Base-by-base conservation (phyloP, 2,113 vertebrate genomes). In the Lepus americanus region DNA sequence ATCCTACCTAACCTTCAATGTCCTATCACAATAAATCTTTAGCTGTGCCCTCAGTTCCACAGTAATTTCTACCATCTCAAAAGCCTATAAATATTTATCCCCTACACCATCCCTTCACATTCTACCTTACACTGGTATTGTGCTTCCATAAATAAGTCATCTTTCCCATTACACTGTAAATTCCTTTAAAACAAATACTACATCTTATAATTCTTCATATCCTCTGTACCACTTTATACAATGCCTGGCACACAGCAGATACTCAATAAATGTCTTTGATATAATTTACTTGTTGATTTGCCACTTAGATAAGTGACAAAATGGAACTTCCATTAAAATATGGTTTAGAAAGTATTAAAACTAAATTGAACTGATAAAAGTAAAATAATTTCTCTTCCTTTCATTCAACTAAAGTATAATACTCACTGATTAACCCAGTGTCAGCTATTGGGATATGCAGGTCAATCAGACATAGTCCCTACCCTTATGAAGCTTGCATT, bases 211-310 rank as follows among this genome's bases (percentile, higher is more conserved):
- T 78, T 84, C 61, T 74, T 76, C 14, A 63, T 83, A 88, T 63
- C 33, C 49, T 84, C 72, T 93, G 64, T 3, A 84, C 29, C n/a
- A 64, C 36, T 66, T 87, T 74, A 70, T 59, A 84, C 14, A 84
- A 90, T 83, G 59, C 23, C 64, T 96, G 86, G 77, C 59, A 95
- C 39, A 96, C 23, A 92, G 78, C 9, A 94, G 63, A 92, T 89
- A 69, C 44, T 94, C 81, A 94, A 76, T 69, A 94, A 92, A 95
- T 73, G 64, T 66, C 36, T 85, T 66, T 77, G 29, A 81, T 85
- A 44, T 23, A 39, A 36, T 76, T 91, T 85, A 88, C 66, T 64
- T 81, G 61, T 94, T 94, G 19, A 80, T 80, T 92, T 95, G 44
- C 92, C 33, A 81, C 23, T 78, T 84, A 87, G 17, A 8, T 82